Evolutionary conservation across 2,113 vertebrate genomes (phyloP), one percentile per base, ranked within the genome.

Genomic region (Cacatua alba): DNA sequence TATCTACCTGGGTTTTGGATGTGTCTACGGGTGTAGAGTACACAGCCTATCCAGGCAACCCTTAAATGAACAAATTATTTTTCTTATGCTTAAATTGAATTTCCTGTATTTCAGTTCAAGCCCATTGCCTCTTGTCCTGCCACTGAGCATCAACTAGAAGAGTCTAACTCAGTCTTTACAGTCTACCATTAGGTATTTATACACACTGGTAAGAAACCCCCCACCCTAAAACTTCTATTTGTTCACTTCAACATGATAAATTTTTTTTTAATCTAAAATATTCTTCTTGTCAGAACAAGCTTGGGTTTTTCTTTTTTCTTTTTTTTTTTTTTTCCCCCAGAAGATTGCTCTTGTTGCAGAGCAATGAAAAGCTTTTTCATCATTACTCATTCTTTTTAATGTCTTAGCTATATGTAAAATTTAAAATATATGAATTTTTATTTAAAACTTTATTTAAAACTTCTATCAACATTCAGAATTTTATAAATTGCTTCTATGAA

Each of bases 81-180:
- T 86, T 70, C 10, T 41, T 71, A 20, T 16, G 6, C 29, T 69
- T 25, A 64, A 72, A 60, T 53, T 39, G 7, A 64, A 26, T 69
- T 33, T 41, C 1, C 3, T 39, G 3, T 39, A 8, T 68, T 95
- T 84, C 4, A 43, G 1, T 60, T 62, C 65, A 17, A 37, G 29
- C 5, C 12, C 0, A 0, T 24, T 85, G 10, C 5, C 18, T 69
- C 35, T 55, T 79, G 23, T 60, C 11, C 11, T 65, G 24, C 10
- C 6, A 41, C 44, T 64, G 35, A 9, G 33, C 6, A 65, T 39
- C 24, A 37, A 12, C 14, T 4, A 68, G 31, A 59, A 90, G n/a
- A 81, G 2, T 15, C 31, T 68, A 24, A 4, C 25, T 91, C 25
- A 33, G 6, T n/a, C 9, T 62, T 39, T 65, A 39, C 5, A 26